Conservation (phyloP, 2,888 invertebrate genomes). For the Sepioteuthis lessoniana region DNA sequence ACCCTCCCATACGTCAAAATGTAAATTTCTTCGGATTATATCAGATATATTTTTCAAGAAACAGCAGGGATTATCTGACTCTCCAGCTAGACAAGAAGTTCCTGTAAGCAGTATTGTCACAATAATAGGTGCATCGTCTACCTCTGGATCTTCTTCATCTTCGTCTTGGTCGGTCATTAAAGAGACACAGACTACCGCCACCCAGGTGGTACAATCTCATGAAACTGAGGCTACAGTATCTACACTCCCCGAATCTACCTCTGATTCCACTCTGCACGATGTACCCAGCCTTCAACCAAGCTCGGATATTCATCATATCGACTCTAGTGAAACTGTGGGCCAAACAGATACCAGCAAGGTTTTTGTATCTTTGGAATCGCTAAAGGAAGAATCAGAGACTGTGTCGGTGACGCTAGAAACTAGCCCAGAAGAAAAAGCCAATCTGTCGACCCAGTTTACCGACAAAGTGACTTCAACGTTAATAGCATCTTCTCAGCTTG, state of each 20-base stretch:
- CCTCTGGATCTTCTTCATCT: neutral
- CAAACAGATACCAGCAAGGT: neutral
- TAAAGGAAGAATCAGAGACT: neutral
- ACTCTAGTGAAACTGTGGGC: neutral
- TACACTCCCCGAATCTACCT: neutral
- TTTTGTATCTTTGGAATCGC: neutral
- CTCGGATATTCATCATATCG: neutral
- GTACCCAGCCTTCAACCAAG: slow-evolving; percentile 35
- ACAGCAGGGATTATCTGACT: neutral
- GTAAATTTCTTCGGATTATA: neutral
- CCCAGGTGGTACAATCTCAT: neutral
- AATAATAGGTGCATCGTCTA: neutral
- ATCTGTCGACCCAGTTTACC: neutral
- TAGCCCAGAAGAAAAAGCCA: neutral
- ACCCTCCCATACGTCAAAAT: neutral
- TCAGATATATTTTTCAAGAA: neutral
- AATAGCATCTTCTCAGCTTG: neutral
- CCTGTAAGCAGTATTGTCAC: neutral
- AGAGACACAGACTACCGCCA: neutral
- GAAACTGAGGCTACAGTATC: neutral
- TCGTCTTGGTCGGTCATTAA: neutral
- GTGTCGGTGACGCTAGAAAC: neutral
- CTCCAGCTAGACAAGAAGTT: neutral
- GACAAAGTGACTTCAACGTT: neutral
- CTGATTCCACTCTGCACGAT: neutral